Conservation (phyloP, 2,888 invertebrate genomes). For the Strigamia crassipes region DNA sequence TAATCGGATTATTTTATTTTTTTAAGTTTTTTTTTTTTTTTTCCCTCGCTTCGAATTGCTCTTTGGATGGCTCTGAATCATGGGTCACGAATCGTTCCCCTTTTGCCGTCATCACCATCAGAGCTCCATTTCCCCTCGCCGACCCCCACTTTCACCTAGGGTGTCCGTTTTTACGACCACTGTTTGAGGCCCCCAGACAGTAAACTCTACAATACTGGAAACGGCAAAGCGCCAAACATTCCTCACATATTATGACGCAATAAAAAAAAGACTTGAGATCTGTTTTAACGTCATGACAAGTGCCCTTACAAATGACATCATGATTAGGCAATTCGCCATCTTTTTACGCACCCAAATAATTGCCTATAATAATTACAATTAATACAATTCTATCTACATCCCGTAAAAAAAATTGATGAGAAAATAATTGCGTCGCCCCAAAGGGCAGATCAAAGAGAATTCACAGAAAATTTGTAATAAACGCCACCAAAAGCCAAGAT, state of each 20-base stretch:
- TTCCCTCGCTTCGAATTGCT: neutral
- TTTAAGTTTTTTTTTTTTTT: neutral
- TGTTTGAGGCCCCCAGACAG: conserved; percentile 19
- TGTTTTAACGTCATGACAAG: neutral
- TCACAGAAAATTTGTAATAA: neutral
- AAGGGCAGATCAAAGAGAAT: neutral
- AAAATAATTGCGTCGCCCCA: neutral
- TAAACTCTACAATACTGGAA: neutral
- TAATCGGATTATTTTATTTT: neutral
- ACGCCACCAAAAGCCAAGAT: neutral
- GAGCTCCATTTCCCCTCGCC: conserved; percentile 4
- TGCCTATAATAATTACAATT: neutral
- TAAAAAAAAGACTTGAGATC: neutral
- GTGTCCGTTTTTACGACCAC: conserved; percentile 2
- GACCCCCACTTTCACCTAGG: conserved; percentile 21
- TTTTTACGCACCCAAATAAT: neutral
- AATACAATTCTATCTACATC: neutral
- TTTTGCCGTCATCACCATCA: conserved; percentile 15
- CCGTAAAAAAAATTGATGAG: neutral
- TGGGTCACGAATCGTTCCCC: conserved; percentile 6
- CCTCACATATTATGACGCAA: neutral
- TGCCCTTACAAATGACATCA: neutral
- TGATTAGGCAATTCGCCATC: neutral
- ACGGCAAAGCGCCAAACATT: neutral
- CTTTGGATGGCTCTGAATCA: neutral